A percentile compares a stretch with the other conserved stretches of the same genome.
phyloP scores from a whole-genome alignment of 2,797 vertebrate species.

The Zalophus californianus region DNA sequence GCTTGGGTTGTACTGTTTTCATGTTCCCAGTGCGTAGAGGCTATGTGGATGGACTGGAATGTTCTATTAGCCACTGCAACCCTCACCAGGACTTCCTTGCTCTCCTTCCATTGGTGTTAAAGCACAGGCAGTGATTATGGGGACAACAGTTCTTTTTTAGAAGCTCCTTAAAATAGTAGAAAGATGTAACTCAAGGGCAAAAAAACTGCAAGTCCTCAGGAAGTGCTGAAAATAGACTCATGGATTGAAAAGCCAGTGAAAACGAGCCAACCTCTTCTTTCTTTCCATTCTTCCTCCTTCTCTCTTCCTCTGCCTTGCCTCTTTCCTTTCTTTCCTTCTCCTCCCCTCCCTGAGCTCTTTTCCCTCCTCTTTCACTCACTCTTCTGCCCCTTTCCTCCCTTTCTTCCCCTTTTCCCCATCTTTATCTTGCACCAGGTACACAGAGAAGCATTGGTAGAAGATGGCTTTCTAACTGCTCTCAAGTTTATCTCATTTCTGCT shows the following conservation, averaged over 20 bases:
- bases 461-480: not conserved
- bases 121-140: not conserved
- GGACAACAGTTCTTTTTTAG: not conserved
- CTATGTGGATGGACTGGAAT: not conserved
- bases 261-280: not conserved
- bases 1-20: not conserved
- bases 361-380: not conserved
- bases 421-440: not conserved
- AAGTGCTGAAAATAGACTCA: not conserved
- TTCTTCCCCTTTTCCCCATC: not conserved
- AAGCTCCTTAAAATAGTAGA: not conserved
- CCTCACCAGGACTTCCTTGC: rapidly evolving
- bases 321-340: not conserved
- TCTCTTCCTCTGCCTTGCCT: no score
- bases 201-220: not conserved
- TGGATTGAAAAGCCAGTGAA: not conserved
- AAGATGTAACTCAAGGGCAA: not conserved
- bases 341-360: not conserved
- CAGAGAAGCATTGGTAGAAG: not conserved
- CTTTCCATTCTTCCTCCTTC: not conserved
- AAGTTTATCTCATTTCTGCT: not conserved
- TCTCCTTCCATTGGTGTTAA: not conserved
- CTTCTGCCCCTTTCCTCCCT: not conserved
- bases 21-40: no score
- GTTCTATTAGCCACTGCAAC: rapidly evolving